Conservation (phyloP, 1,140 invertebrate species). For the Tachypleus tridentatus region DNA sequence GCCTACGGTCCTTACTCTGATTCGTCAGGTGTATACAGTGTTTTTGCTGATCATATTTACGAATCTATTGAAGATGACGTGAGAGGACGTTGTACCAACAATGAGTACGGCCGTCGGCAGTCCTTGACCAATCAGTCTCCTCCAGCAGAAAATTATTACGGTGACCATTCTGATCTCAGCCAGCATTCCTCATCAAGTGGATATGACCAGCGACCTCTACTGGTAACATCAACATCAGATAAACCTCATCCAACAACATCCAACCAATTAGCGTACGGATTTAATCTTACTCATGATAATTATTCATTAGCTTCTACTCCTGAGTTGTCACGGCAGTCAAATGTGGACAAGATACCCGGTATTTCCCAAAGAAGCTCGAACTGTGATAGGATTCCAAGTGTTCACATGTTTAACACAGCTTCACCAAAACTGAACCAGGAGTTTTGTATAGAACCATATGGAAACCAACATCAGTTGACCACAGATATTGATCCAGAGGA, state of each 20-base stretch:
- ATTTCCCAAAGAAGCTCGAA: not conserved
- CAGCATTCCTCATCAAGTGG: constrained; percentile 21
- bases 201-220: constrained; percentile 21
- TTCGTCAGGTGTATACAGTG: too few relatives aligned
- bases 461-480: constrained; percentile 1
- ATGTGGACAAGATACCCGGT: not conserved
- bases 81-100: too few relatives aligned
- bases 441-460: constrained; percentile 2
- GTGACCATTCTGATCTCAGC: constrained; percentile 17
- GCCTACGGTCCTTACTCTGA: too few relatives aligned
- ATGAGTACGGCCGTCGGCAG: not conserved
- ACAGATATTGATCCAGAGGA: constrained; percentile 9
- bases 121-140: constrained; percentile 13
- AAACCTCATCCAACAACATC: not conserved
- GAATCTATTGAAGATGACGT: constrained; percentile 23
- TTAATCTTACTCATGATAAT: constrained; percentile 3
- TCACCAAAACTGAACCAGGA: too few relatives aligned
- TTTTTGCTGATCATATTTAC: constrained; percentile 22
- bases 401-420: not conserved
- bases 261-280: not conserved
- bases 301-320: constrained; percentile 6
- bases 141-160: constrained; percentile 16
- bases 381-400: not conserved
- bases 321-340: not conserved
- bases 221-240: not conserved